Evolutionary conservation across 2,113 vertebrate species (phyloP).

Genomic region (Aleadryas rufinucha): DNA sequence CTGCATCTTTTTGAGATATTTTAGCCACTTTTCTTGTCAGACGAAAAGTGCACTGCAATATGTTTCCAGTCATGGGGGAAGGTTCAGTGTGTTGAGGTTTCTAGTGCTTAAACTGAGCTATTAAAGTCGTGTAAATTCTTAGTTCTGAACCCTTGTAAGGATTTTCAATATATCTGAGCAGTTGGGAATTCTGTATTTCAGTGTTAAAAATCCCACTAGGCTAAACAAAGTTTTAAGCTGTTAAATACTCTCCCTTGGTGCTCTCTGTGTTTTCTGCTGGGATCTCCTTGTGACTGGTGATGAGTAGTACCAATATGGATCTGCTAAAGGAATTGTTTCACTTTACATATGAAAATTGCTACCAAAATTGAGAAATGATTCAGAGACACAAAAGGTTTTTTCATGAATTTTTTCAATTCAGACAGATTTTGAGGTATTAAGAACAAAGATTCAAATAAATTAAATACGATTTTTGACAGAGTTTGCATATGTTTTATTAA

Average conservation of each 20-base stretch:
- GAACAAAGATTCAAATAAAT: background rate
- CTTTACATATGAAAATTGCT: background rate
- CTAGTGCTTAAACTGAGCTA: background rate
- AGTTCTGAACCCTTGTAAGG: background rate
- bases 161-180: background rate
- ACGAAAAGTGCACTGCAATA: background rate
- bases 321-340: background rate
- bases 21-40: background rate
- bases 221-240: background rate
- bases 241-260: background rate
- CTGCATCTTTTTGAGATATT: constrained; percentile 17
- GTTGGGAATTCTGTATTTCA: background rate
- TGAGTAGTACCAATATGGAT: background rate
- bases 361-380: background rate
- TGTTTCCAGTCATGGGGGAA: background rate
- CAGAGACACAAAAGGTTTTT: background rate
- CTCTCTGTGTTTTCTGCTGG: background rate
- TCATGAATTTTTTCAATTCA: background rate
- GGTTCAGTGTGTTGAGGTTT: background rate
- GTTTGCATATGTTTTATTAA: background rate
- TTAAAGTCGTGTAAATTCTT: background rate
- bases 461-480: background rate
- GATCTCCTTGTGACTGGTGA: background rate
- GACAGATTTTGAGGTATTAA: background rate
- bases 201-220: background rate